Conservation (phyloP, 53 echinoderm and acorn worm genomes). For the Astropecten irregularis region DNA sequence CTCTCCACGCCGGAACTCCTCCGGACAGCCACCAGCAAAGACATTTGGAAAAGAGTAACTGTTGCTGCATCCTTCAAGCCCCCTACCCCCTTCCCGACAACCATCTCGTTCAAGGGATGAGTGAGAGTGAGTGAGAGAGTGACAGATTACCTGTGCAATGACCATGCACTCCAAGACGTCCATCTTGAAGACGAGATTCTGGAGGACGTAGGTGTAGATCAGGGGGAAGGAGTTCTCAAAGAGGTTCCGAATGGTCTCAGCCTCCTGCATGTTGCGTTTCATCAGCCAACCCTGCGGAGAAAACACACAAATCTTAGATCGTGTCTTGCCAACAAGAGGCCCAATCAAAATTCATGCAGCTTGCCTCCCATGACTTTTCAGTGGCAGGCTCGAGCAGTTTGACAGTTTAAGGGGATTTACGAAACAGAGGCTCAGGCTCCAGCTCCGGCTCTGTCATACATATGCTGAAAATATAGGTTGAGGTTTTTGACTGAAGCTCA, state of each 20-base stretch:
- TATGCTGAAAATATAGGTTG: no score
- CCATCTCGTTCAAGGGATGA: no score
- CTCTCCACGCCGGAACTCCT: no score
- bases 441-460: no score
- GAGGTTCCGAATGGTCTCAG: conserved; percentile 72
- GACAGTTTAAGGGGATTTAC: no score
- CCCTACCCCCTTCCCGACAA: no score
- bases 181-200: conserved; percentile 96
- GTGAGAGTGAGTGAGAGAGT: no score
- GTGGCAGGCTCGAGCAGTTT: not conserved
- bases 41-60: no score
- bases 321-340: not conserved
- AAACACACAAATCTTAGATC: not conserved
- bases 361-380: not conserved
- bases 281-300: conserved; percentile 91
- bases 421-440: no score
- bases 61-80: no score
- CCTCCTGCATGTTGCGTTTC: conserved; percentile 76
- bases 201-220: conserved; percentile 71
- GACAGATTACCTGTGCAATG: conserved; percentile 84
- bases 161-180: conserved; percentile 94
- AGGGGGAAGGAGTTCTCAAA: conserved; percentile 90
- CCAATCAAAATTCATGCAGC: not conserved
- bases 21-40: no score
- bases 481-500: no score